phyloP scores from a whole-genome alignment of 2,888 invertebrate species.

The Resseliella maxima region DNA sequence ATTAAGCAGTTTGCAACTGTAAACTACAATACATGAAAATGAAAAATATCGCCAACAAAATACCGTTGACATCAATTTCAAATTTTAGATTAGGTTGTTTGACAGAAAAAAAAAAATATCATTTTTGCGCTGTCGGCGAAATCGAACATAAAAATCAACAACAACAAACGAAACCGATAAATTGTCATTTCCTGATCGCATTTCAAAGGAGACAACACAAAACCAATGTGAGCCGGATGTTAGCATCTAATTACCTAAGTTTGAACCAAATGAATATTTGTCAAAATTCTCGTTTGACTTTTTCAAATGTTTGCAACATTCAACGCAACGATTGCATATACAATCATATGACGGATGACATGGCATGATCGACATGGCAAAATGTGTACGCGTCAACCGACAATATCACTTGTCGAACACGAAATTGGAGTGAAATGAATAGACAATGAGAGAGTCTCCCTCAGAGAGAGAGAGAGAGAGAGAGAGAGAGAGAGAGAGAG shows the following conservation, averaged over 20 bases:
- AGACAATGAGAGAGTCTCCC: too few species aligned
- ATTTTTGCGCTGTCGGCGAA: too few species aligned
- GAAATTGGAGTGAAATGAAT: not conserved
- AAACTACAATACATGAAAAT: too few species aligned
- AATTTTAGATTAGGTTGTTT: not conserved
- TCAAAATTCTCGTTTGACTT: not conserved
- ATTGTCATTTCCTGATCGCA: not conserved
- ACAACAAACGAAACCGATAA: not conserved
- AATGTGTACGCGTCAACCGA: not conserved
- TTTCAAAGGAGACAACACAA: not conserved
- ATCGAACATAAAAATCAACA: too few species aligned
- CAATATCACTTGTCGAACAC: not conserved
- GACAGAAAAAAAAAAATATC: not conserved
- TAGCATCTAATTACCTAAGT: not conserved
- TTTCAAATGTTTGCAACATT: not conserved
- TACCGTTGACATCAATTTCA: not conserved
- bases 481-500: too few species aligned
- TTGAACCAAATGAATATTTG: not conserved
- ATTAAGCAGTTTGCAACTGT: too few species aligned
- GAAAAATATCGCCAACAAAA: too few species aligned
- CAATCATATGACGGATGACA: slow-evolving; percentile 3
- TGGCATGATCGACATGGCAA: not conserved
- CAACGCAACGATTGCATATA: not conserved
- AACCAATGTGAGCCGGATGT: slow-evolving; percentile 2
- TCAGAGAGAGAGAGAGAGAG: too few species aligned